Conservation (phyloP, 2,888 invertebrate genomes). For the Phyllotreta cruciferae region DNA sequence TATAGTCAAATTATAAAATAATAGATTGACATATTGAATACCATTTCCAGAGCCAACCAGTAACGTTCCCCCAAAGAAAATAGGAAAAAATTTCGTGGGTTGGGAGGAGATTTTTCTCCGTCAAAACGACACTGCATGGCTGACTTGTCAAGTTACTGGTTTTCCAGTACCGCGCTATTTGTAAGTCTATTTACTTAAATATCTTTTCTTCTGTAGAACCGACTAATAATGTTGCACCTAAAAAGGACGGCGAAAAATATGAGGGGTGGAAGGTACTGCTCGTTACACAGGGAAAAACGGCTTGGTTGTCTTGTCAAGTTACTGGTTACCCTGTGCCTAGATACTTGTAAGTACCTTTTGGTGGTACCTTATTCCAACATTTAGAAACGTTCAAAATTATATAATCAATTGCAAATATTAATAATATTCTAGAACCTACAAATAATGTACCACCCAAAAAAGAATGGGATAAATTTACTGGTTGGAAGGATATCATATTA, state of each 20-base stretch:
- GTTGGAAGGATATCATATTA: conserved; percentile 69
- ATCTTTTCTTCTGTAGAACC: conserved; percentile 13
- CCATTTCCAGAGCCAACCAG: conserved; percentile 62
- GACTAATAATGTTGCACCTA: conserved; percentile 66
- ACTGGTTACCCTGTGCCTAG: conserved; percentile 65
- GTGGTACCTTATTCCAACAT: conserved; percentile 41
- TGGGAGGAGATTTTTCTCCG: conserved; percentile 68
- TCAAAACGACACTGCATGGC: conserved; percentile 64
- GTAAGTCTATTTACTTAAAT: conserved; percentile 52
- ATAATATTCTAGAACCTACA: conserved; percentile 60
- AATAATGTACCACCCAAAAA: conserved; percentile 70
- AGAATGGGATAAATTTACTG: conserved; percentile 64
- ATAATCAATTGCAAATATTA: neutral
- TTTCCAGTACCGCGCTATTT: conserved; percentile 64
- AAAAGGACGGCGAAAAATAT: conserved; percentile 66
- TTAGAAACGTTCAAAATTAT: conserved; percentile 63
- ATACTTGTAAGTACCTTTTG: conserved; percentile 46
- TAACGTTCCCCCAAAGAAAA: conserved; percentile 69
- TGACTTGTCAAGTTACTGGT: conserved; percentile 68
- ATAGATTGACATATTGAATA: neutral
- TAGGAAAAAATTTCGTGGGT: conserved; percentile 64
- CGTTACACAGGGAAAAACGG: conserved; percentile 63
- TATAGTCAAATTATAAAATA: conserved; percentile 22
- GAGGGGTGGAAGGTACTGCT: conserved; percentile 66
- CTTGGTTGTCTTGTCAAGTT: conserved; percentile 71